phyloP scores from a whole-genome alignment of 2,888 invertebrate species.

The Epicampocera succincta region DNA sequence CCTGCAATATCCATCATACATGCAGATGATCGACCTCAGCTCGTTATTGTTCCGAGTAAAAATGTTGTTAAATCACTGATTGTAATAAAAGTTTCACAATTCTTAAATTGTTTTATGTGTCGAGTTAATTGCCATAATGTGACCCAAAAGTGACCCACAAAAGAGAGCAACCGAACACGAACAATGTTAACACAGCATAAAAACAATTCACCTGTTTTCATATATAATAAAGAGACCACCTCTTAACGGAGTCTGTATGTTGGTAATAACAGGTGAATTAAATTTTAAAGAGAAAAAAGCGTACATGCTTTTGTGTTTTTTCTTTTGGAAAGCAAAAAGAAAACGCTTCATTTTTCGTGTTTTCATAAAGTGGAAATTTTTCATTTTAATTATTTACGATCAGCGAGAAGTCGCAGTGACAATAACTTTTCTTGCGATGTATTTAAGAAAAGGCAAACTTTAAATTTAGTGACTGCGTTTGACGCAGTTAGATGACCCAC shows the following conservation, averaged over 20 bases:
- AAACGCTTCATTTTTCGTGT: constrained; percentile 10
- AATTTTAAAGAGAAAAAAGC: not conserved
- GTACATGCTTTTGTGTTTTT: no score
- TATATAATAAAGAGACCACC: constrained; percentile 38
- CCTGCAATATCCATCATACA: not conserved
- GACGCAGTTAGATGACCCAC: no score
- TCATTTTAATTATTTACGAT: not conserved
- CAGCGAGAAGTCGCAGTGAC: not conserved
- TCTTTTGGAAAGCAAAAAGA: no score
- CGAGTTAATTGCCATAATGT: constrained; percentile 65
- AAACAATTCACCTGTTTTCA: constrained; percentile 64
- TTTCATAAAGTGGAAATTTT: constrained; percentile 35
- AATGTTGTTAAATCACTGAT: constrained; percentile 55
- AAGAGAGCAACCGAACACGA: constrained; percentile 21
- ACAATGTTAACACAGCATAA: constrained; percentile 4
- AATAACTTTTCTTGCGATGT: not conserved
- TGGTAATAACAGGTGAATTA: constrained; percentile 66
- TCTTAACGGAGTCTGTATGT: constrained; percentile 56
- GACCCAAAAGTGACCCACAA: constrained; percentile 67
- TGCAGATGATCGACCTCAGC: constrained; percentile 36
- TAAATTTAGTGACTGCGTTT: no score
- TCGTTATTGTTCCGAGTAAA: constrained; percentile 47
- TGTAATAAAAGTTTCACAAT: constrained; percentile 62
- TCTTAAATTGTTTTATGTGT: constrained; percentile 67
- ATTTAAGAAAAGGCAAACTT: not conserved